Percentiles rank a stretch among this genome's conserved stretches.
Evolutionary conservation across 2,113 vertebrate genomes (phyloP).

Genomic region (Hippocampus barbouri): DNA sequence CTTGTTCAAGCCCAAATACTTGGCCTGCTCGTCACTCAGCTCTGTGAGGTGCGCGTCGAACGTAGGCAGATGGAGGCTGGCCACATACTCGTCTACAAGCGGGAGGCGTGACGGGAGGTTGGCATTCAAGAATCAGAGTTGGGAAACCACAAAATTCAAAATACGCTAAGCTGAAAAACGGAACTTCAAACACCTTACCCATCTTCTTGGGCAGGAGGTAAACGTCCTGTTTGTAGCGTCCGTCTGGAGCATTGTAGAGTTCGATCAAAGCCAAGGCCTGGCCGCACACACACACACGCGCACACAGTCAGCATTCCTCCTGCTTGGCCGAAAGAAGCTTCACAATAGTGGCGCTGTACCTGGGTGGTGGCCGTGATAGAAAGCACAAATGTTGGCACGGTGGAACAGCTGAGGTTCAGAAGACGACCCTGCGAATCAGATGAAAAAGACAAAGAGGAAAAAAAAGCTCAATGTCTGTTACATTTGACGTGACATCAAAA

Average conservation of each 20-base stretch:
- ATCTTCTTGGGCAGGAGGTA: conserved; percentile 97
- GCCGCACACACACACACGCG: neutral
- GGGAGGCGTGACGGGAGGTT: neutral
- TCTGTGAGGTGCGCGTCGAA: conserved; percentile 99
- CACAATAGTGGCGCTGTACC: conserved; percentile 49
- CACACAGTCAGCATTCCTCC: neutral
- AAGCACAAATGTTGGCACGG: conserved; percentile 93
- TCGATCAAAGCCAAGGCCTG: conserved; percentile 94
- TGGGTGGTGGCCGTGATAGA: conserved; percentile 97
- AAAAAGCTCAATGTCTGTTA: no score
- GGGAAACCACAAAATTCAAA: no score
- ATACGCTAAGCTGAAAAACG: no score
- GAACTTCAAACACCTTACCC: conserved; percentile 73
- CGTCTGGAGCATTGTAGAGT: conserved; percentile 92
- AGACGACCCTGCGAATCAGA: conserved; percentile 76
- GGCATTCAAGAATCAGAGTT: neutral
- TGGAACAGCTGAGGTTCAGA: conserved; percentile 95
- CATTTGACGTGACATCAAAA: neutral
- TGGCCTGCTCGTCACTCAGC: conserved; percentile 92
- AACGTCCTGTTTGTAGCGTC: conserved; percentile 94
- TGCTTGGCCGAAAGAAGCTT: neutral
- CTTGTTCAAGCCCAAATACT: conserved; percentile 97
- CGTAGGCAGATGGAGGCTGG: conserved; percentile 92
- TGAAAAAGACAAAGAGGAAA: neutral
- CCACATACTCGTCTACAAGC: conserved; percentile 90